Evolutionary conservation across 64 coral and sea anemone species (phyloP), one percentile per base, ranked within the genome.

Genomic region (Montipora foliosa): DNA sequence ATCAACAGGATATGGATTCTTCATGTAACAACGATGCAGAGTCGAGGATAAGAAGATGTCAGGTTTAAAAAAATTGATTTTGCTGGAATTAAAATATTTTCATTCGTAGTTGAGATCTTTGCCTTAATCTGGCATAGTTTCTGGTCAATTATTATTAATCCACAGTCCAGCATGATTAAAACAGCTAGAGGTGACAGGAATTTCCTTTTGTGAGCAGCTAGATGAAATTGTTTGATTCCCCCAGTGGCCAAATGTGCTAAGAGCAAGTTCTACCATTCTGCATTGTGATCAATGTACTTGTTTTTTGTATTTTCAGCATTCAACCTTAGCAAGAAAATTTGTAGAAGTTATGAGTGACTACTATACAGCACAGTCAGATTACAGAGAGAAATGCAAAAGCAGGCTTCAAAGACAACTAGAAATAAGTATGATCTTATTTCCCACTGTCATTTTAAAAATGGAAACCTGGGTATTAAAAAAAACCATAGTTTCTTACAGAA

Each of bases 301-400:
- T 80, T 78, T 91, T 29, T 10, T 47, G 49, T 76, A 5, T 69
- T 76, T 37, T 90, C 44, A 99, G 97, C 97, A 99, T 96, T 93
- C 97, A 25, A 90, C 97, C 7, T 87, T 99, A 74, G 95, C 97
- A 55, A 93, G 97, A 72, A 96, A 91, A 81, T 99, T 99, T 92
- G 73, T 96, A 8, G 95, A 99, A 64, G 92, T 99, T 15, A 99
- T 99, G 97, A 96, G 97, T 92, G 97, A 99, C 21, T 99, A 96
- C 80, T 95, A 96, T 55, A 89, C 92, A 68, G 96, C 95, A 16
- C 97, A 99, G 48, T 94, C 95, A 8, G 92, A 93, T 17, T 99
- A 99, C 80, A 89, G 97, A 75, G 97, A 99, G 66, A 92, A 96
- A 51, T 99, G 97, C 69, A 99, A 99, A 89, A 94, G 84, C 9